Base-by-base conservation (phyloP, 2,888 invertebrate genomes). In the Ophraella communa region DNA sequence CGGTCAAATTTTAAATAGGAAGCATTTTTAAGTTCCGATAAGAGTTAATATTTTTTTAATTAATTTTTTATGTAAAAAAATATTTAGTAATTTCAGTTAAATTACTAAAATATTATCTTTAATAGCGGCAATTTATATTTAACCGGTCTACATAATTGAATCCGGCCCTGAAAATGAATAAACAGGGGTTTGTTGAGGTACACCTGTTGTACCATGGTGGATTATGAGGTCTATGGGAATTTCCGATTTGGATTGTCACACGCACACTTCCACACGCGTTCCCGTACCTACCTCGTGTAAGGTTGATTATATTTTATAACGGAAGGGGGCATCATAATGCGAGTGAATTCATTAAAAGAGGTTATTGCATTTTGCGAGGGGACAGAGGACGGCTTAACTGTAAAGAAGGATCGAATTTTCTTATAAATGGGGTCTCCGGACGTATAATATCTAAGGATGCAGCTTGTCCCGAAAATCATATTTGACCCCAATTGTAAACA, bases 231-330 rank as follows among this genome's bases (percentile, higher is more conserved):
- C 62, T 70, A 74, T 74, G 74, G 72, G 74, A 74, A 74, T 73
- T 75, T 74, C 73, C 74, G 73, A 75, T 72, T 61, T 67, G 66
- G 62, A 70, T 66, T 68, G 73, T 75, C 74, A 71, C 74, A 75
- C 75, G 72, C 73, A 73, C 73, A 67, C 72, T 70, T 70, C 67
- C 53, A 69, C 71, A 74, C 72, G 71, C 72, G 73, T 71, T 61
- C 55, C 52, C 63, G 18, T 63, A 57, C 58, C 65, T 67, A 62
- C 62, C 62, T 23, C 17, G 27, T 51, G 47, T 54, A 44, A 47
- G 61, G 59, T 39, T 47, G 62, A 39, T 45, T 42, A 53, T 64
- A 42, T 39, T 30, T 62, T 51, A 59, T 55, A 59, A 35, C 53
- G 53, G 39, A 58, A 55, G 44, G 56, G 21, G 39, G 49, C 21